A percentile compares a stretch with the other conserved stretches of the same genome.
Evolutionary conservation across 2,888 invertebrate genomes (phyloP).

Genomic region (Priocnemis perturbator): DNA sequence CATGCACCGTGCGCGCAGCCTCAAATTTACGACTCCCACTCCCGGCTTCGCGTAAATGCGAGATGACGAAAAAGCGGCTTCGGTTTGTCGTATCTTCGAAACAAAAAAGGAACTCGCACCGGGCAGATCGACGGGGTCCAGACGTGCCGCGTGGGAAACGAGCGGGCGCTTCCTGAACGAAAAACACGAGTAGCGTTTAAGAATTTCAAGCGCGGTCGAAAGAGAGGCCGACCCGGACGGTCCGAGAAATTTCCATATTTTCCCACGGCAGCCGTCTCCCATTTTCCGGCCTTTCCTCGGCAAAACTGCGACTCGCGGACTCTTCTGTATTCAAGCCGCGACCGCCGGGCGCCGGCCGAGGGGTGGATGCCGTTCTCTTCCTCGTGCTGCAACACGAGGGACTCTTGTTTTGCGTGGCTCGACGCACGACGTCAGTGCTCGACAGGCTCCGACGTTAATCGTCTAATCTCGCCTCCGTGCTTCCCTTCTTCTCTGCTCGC

Average conservation of each 20-base stretch:
- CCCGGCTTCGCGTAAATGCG: too few relatives aligned
- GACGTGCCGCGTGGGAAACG: not conserved
- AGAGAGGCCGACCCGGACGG: not conserved
- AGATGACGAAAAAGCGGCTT: too few relatives aligned
- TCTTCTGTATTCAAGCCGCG: constrained; percentile 43
- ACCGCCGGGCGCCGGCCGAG: too few relatives aligned
- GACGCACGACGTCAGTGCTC: constrained; percentile 38
- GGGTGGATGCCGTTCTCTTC: too few relatives aligned
- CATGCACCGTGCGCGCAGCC: too few relatives aligned
- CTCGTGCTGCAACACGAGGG: constrained; percentile 27
- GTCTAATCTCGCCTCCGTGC: constrained; percentile 48
- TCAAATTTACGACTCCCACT: too few relatives aligned
- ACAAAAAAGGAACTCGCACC: too few relatives aligned
- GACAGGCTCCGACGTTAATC: constrained; percentile 51
- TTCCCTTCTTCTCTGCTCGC: not conserved
- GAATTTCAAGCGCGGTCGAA: constrained; percentile 4
- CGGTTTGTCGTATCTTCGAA: too few relatives aligned
- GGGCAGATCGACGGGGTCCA: too few relatives aligned
- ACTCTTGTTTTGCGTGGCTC: constrained; percentile 46
- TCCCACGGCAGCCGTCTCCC: constrained; percentile 34
- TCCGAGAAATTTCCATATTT: constrained; percentile 34
- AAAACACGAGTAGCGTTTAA: constrained; percentile 6
- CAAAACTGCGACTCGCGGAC: not conserved
- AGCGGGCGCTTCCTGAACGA: constrained; percentile 12
- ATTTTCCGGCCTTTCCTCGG: too few relatives aligned